Evolutionary conservation across 2,797 vertebrate genomes (phyloP).

Genomic region (Mus spretus): DNA sequence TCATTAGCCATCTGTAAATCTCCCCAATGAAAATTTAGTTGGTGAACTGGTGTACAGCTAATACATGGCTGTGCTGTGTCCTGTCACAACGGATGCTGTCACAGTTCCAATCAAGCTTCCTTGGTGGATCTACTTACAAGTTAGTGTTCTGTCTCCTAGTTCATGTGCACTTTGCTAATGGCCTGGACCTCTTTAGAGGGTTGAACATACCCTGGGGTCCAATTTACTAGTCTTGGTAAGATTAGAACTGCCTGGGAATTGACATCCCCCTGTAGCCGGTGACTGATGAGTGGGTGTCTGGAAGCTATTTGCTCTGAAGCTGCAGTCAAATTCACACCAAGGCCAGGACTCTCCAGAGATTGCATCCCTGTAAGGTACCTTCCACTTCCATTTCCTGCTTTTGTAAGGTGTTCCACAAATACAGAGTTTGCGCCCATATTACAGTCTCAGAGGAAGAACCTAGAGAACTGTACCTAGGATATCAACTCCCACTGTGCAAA

Average conservation of each 20-base stretch:
- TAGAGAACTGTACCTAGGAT: background rate
- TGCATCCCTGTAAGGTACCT: background rate
- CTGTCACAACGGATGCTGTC: background rate
- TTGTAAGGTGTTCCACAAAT: background rate
- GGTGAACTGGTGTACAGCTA: no score
- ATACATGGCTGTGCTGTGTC: fast-evolving
- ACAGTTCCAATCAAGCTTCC: background rate
- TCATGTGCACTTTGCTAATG: background rate
- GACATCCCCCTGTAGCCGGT: background rate
- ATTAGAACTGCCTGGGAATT: background rate
- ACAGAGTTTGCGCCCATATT: background rate
- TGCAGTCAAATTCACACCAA: background rate
- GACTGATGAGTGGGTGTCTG: background rate
- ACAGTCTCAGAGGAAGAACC: background rate
- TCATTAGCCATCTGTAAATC: background rate
- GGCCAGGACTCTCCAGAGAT: background rate
- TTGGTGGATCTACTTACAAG: background rate
- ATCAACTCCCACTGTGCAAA: background rate
- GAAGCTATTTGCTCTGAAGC: background rate
- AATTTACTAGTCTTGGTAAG: background rate
- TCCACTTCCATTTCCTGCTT: background rate
- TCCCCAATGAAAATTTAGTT: background rate
- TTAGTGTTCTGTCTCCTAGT: background rate
- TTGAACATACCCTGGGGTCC: background rate
- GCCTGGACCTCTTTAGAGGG: background rate